Base-by-base conservation (phyloP, 1,140 invertebrate genomes). In the Augochlora pura region DNA sequence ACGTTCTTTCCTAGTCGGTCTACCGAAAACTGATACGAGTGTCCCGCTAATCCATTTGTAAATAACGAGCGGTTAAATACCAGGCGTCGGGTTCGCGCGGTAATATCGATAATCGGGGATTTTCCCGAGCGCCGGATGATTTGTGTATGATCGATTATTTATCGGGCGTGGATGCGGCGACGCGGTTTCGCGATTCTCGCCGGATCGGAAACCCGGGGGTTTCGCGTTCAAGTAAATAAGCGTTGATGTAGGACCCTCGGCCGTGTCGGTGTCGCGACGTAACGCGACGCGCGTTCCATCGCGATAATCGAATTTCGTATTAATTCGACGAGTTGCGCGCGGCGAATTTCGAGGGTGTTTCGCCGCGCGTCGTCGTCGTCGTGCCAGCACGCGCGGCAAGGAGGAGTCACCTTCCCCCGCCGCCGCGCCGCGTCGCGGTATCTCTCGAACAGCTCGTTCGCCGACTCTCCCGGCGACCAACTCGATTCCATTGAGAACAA, bases 91-190 rank as follows among this genome's bases (percentile, higher is more conserved):
- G n/a, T 39, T 57, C 49, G 49, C 46, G 76, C 46, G 76, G 76
- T 77, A 78, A 72, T 78, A 60, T 78, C 76, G 76, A 72, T 72
- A 78, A 78, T 78, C 76, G 69, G 60, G 76, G 67, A 63, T 72
- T 78, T 72, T 39, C 25, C 18, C 23, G 18, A n/a, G 23, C 10
- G 27, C 25, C 8, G 46, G 60, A 72, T 78, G 69, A 78, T 78
- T 72, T 78, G 69, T 78, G 52, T 72, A 65, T 64, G 76, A 78
- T 78, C 76, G 59, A 72, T 77, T 77, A 70, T 77, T 77, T 77
- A 77, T 78, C 68, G 10, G 68, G 23, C 14, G 60, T 42, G 54
- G 64, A 54, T n/a, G 16, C 16, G 72, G n/a, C 49, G 60, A 16
- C 23, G 49, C 23, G 59, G 12, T 46, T 10, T 12, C 42, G 42